Base-by-base conservation (phyloP, 1,140 invertebrate genomes). In the Drosophila subobscura region DNA sequence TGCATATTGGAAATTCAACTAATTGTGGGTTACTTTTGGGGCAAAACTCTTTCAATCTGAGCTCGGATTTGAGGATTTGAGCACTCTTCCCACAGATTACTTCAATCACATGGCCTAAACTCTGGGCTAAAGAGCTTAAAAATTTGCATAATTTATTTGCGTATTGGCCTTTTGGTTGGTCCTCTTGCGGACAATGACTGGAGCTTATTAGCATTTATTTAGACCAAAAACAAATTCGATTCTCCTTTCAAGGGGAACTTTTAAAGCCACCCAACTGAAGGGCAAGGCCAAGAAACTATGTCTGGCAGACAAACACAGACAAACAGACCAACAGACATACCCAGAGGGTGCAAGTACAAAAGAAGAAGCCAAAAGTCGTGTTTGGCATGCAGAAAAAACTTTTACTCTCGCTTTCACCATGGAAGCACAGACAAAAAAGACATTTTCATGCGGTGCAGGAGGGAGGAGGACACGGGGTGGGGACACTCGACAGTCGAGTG, bases 191-290 rank as follows among this genome's bases (percentile, higher is more conserved):
- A 65, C 79, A 83, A 65, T 77, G 79, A 79, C 77, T 86, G 51
- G 73, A 54, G 77, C 81, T 81, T 77, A 86, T 80, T 85, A 80
- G 67, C 80, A 85, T 85, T 85, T 85, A 68, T 86, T 86, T 74
- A 54, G 72, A 72, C 54, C 53, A 64, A 76, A 65, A 75, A 65
- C 55, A 72, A 86, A 86, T 86, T 86, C 78, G 77, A 81, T 86
- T 77, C 75, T 7, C 5, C 27, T 6, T 27, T 27, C 5, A 27
- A 27, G 6, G 29, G 3, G 29, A 8, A 56, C 44, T 54, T 56
- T 10, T n/a, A 14, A 53, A 44, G 59, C 14, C 41, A 10, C 25
- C 12, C 41, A 12, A 4, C 40, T 58, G 53, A 53, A 40, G 55
- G 54, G 41, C 45, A 57, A 60, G 58, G 58, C 59, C 60, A 46